These are phyloP conservation scores for Marasmarcha lunaedactyla DNA, from an alignment of 2,888 invertebrate species.

Conservation along the genomic window DNA sequence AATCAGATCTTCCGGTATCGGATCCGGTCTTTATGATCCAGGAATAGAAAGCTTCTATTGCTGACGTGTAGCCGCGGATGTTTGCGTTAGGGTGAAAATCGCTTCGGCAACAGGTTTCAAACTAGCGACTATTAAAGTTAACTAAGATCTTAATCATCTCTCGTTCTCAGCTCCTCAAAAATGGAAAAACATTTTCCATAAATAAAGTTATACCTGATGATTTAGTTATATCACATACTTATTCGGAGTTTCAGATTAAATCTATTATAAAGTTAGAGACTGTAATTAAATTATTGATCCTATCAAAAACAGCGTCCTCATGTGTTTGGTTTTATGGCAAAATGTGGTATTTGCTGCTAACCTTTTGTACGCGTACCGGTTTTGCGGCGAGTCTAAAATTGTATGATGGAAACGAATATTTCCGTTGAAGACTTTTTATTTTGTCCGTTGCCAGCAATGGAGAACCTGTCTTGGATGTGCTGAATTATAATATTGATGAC, in stretches of 20 bases:
- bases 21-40: conserved; percentile 28
- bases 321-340: conserved; percentile 16
- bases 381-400: conserved; percentile 33
- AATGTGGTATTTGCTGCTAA: conserved; percentile 42
- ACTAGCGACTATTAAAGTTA: conserved; percentile 26
- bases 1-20: conserved; percentile 46
- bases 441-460: conserved; percentile 29
- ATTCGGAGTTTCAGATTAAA: too few relatives aligned
- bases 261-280: too few relatives aligned
- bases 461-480: conserved; percentile 43
- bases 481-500: conserved; percentile 28
- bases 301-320: conserved; percentile 5
- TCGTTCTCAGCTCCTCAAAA: too few relatives aligned
- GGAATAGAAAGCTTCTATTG: conserved; percentile 42
- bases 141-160: conserved; percentile 4
- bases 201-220: too few relatives aligned
- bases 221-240: too few relatives aligned
- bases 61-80: conserved; percentile 41
- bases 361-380: conserved; percentile 51
- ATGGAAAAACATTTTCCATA: too few relatives aligned
- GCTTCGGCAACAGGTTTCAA: conserved; percentile 28
- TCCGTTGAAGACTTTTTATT: conserved; percentile 41
- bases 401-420: conserved; percentile 39
- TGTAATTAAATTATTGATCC: too few relatives aligned
- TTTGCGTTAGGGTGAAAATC: conserved; percentile 43